phyloP scores from a whole-genome alignment of 2,888 invertebrate species.

The Lacanobia oleracea region DNA sequence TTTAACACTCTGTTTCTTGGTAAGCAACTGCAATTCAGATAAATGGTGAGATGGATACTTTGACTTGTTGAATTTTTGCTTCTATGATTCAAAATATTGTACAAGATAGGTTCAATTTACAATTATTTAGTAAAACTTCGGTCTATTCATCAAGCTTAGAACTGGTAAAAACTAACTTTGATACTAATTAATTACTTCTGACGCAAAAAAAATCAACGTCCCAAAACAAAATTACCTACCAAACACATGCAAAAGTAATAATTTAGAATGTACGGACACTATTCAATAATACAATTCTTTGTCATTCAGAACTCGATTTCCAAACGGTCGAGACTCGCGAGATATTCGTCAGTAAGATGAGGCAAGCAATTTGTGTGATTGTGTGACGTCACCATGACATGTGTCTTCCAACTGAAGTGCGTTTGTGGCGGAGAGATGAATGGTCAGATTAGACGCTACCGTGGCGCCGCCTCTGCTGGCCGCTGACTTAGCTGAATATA shows the following conservation, averaged over 20 bases:
- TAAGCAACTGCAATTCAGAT: neutral
- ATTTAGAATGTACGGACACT: no score
- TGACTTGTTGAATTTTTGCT: neutral
- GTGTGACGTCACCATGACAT: constrained; percentile 45
- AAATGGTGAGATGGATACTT: neutral
- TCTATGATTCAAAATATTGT: no score
- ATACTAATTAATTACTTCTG: no score
- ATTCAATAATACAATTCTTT: no score
- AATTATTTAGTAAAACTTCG: no score
- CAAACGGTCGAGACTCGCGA: neutral
- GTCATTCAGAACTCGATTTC: neutral
- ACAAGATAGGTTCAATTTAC: no score
- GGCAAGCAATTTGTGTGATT: constrained; percentile 23
- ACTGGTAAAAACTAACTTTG: no score
- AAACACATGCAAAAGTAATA: no score
- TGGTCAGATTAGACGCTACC: constrained; percentile 32
- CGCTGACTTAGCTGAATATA: constrained; percentile 24
- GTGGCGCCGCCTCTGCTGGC: constrained; percentile 5
- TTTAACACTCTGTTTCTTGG: neutral
- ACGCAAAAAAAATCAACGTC: no score
- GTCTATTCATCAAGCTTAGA: no score
- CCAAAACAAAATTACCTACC: no score
- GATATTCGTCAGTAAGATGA: constrained; percentile 26
- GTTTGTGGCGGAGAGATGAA: constrained; percentile 47
- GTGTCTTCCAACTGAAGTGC: constrained; percentile 39